Conservation (phyloP, 1,140 invertebrate genomes). For the Pectinophora gossypiella region DNA sequence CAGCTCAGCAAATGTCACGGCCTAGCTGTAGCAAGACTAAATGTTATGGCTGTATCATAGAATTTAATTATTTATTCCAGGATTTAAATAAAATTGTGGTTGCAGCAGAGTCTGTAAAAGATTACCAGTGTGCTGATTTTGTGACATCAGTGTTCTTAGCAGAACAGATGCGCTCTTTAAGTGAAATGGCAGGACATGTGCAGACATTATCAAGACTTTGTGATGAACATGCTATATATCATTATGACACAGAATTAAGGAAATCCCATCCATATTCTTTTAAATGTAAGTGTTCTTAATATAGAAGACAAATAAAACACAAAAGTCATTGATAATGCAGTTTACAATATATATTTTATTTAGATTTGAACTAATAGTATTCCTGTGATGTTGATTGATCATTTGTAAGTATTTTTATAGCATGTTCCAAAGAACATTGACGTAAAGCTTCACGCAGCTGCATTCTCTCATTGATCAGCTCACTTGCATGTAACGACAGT, state of each 20-base stretch:
- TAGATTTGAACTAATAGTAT: slow-evolving; percentile 2
- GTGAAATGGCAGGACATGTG: slow-evolving; percentile 25
- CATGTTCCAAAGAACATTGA: slow-evolving; percentile 21
- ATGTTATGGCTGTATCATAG: neutral
- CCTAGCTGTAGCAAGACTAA: neutral
- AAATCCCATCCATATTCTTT: slow-evolving; percentile 18
- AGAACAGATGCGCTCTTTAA: slow-evolving; percentile 29
- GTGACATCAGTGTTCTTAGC: slow-evolving; percentile 27
- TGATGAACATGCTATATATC: slow-evolving; percentile 21
- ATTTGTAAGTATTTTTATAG: slow-evolving; percentile 23
- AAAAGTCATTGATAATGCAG: no score
- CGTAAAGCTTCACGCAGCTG: slow-evolving; percentile 31
- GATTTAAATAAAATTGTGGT: slow-evolving; percentile 21
- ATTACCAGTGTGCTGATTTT: slow-evolving; percentile 33
- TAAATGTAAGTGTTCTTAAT: neutral
- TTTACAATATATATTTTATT: slow-evolving; percentile 1
- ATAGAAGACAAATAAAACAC: neutral
- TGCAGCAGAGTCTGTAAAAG: slow-evolving; percentile 23
- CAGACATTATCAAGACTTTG: slow-evolving; percentile 13
- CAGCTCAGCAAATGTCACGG: no score
- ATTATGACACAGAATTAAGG: slow-evolving; percentile 23
- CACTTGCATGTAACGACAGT: slow-evolving; percentile 28
- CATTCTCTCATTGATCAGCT: slow-evolving; percentile 23
- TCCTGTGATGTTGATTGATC: slow-evolving; percentile 5
- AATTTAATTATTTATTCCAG: slow-evolving; percentile 13